phyloP scores from a whole-genome alignment of 2,888 invertebrate species.

The Thereva nobilitata region DNA sequence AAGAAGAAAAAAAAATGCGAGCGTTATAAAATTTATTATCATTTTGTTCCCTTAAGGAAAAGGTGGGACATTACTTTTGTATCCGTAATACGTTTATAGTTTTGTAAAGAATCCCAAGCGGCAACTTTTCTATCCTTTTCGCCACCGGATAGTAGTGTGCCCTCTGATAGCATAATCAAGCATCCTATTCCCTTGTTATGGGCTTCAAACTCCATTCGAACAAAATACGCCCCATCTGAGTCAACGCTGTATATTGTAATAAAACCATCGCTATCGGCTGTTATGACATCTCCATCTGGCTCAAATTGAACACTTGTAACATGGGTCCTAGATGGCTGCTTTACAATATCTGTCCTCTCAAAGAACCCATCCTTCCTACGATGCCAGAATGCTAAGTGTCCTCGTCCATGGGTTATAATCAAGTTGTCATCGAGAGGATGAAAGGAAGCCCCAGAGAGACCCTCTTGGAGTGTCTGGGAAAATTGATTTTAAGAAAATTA shows the following conservation, averaged over 20 bases:
- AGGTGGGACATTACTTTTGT: conserved; percentile 67
- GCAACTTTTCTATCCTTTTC: conserved; percentile 88
- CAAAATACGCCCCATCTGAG: conserved; percentile 86
- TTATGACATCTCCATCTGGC: conserved; percentile 89
- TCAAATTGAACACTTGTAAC: conserved; percentile 88
- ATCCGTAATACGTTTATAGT: conserved; percentile 87
- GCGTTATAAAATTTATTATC: background rate
- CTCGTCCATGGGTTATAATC: conserved; percentile 88
- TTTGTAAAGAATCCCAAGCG: conserved; percentile 89
- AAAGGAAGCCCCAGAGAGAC: conserved; percentile 85
- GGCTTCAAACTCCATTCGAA: conserved; percentile 85
- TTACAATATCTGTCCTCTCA: conserved; percentile 85
- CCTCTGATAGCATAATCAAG: conserved; percentile 85
- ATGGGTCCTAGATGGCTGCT: conserved; percentile 83
- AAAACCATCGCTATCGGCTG: conserved; percentile 89
- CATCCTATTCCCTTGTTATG: conserved; percentile 87
- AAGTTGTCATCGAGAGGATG: conserved; percentile 90
- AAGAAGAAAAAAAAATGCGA: background rate
- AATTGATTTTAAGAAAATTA: conserved; percentile 5
- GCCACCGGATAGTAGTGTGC: conserved; percentile 86
- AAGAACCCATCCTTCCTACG: conserved; percentile 88
- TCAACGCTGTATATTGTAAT: conserved; percentile 89
- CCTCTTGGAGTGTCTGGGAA: conserved; percentile 82
- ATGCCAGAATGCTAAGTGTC: conserved; percentile 92
- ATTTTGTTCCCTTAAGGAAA: background rate